These are phyloP conservation scores for Clarias batrachus DNA, from an alignment of 2,113 vertebrate species.

Conservation along the genomic window DNA sequence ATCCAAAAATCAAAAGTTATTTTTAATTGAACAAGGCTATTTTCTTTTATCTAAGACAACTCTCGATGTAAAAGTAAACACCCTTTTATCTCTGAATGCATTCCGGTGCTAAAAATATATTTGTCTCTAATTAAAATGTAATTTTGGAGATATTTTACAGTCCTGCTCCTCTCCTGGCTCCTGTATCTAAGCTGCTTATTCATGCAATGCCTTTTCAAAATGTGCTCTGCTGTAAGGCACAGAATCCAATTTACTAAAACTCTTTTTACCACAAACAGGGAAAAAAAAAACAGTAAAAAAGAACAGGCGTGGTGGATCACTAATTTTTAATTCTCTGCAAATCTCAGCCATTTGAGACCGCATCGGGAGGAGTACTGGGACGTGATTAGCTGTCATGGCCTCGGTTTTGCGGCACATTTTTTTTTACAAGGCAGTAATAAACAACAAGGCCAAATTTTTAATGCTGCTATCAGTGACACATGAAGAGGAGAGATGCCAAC, in stretches of 20 bases:
- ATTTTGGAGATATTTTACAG: background rate
- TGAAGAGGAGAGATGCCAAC: background rate
- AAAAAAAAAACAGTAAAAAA: constrained; percentile 18
- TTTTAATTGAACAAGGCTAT: background rate
- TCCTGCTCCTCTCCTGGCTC: constrained; percentile 47
- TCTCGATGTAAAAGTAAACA: background rate
- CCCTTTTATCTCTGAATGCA: background rate
- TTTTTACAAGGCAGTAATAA: constrained; percentile 5
- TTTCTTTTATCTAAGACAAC: background rate
- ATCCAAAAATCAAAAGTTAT: background rate
- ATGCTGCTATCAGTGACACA: constrained; percentile 10
- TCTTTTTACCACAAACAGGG: background rate
- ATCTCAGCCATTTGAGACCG: constrained; percentile 23
- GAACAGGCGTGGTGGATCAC: constrained; percentile 66
- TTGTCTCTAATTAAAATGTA: background rate
- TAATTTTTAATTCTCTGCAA: constrained; percentile 44
- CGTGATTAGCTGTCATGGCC: constrained; percentile 22
- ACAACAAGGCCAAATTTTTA: constrained; percentile 31
- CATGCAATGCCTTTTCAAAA: constrained; percentile 60
- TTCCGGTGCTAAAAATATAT: background rate
- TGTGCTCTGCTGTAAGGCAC: constrained; percentile 53
- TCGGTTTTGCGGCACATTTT: constrained; percentile 14
- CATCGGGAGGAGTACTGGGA: background rate
- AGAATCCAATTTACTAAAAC: constrained; percentile 60
- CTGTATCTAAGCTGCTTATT: constrained; percentile 57